Percentiles rank a stretch among this genome's conserved stretches.
Conservation (phyloP, 2,113 vertebrate species). For the Poecilia latipinna region DNA sequence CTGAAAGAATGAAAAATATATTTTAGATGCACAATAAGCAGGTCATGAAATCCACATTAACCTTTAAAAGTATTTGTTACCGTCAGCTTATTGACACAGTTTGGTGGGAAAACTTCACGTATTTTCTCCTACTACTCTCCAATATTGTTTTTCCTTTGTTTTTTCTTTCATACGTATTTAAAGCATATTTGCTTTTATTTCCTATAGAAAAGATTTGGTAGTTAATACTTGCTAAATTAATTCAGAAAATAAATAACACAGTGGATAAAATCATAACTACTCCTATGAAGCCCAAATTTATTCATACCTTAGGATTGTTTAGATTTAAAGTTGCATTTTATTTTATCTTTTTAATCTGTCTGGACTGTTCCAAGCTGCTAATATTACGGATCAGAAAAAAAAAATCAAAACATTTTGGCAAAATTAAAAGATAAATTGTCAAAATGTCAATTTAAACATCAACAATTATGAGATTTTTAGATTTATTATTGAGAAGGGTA, state of each 20-base stretch:
- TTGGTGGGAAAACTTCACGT: background rate
- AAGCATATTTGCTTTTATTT: no score
- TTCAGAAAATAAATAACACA: no score
- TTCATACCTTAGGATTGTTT: background rate
- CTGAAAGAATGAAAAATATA: conserved; percentile 63
- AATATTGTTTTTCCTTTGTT: background rate
- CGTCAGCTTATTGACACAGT: background rate
- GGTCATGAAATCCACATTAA: background rate
- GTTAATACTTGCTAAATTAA: no score
- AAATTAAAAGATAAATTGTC: no score
- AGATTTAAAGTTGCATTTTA: background rate
- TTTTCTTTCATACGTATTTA: background rate
- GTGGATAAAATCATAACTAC: background rate
- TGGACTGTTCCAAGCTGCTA: no score
- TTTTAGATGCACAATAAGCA: background rate
- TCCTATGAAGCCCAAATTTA: background rate
- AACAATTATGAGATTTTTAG: background rate
- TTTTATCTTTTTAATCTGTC: background rate
- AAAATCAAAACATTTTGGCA: no score
- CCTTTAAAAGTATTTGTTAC: background rate
- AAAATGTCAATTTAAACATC: no score
- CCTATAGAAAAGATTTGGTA: no score
- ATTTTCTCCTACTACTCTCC: background rate
- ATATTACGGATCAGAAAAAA: no score
- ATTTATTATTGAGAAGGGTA: background rate